Percentiles rank a stretch among this genome's conserved stretches.
phyloP scores from a whole-genome alignment of 2,888 invertebrate genomes.

The Spisula subtruncata region DNA sequence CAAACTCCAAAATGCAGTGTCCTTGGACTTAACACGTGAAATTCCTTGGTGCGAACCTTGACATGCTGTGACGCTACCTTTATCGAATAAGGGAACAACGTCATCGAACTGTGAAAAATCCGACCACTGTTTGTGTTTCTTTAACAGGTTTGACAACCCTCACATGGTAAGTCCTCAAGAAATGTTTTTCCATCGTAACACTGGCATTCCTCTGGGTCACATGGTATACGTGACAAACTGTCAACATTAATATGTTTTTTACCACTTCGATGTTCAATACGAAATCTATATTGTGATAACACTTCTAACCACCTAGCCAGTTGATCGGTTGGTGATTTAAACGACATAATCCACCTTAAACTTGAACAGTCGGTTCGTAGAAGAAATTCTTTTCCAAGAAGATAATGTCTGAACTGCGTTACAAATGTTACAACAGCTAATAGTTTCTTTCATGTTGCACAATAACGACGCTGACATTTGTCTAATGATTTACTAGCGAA shows the following conservation, averaged over 20 bases:
- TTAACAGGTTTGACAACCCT: slow-evolving; percentile 11
- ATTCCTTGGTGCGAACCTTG: background rate
- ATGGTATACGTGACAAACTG: background rate
- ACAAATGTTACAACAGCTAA: slow-evolving; percentile 61
- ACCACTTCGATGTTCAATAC: slow-evolving; percentile 46
- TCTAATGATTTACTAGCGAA: slow-evolving; percentile 64
- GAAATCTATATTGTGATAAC: slow-evolving; percentile 47
- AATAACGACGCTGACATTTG: slow-evolving; percentile 58
- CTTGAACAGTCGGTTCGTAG: background rate
- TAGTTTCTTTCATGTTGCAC: slow-evolving; percentile 60
- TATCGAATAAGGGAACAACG: slow-evolving; percentile 30
- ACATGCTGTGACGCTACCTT: background rate
- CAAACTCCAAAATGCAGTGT: background rate
- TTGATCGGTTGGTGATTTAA: slow-evolving; percentile 55
- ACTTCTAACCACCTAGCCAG: slow-evolving; percentile 59
- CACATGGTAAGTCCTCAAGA: slow-evolving; percentile 44
- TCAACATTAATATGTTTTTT: background rate
- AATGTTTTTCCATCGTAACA: slow-evolving; percentile 48
- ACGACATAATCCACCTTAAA: slow-evolving; percentile 60
- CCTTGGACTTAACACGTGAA: background rate
- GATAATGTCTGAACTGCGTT: slow-evolving; percentile 58
- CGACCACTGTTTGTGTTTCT: slow-evolving; percentile 38
- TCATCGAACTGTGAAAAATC: slow-evolving; percentile 36
- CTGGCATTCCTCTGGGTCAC: slow-evolving; percentile 34
- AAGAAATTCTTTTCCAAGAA: slow-evolving; percentile 44